Conservation (phyloP, 2,797 vertebrate genomes). For the Characodon lateralis region DNA sequence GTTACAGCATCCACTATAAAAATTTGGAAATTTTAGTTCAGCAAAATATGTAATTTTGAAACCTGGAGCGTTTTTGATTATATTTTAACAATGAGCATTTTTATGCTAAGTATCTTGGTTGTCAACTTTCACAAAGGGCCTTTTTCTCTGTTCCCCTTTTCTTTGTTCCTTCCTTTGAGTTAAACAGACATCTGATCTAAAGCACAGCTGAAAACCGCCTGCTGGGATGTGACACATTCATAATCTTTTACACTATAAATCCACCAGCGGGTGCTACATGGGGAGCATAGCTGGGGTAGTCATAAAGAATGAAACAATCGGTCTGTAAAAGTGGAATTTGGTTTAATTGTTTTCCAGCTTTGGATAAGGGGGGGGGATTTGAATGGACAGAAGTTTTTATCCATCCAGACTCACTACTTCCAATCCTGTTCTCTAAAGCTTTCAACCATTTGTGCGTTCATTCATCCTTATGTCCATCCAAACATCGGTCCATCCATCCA, state of each 20-base stretch:
- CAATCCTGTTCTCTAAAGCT: too few species aligned
- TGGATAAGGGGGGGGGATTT: background rate
- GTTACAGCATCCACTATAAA: background rate
- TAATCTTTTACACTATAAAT: conserved; percentile 36
- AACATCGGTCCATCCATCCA: background rate
- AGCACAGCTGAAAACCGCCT: conserved; percentile 41
- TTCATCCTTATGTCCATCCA: too few species aligned
- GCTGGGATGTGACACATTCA: conserved; percentile 25
- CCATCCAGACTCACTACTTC: too few species aligned
- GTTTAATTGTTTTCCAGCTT: background rate
- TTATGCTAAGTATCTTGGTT: background rate
- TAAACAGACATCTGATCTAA: conserved; percentile 44
- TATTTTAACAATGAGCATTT: background rate
- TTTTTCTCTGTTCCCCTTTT: conserved; percentile 31
- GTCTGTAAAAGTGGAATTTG: background rate
- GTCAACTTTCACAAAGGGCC: conserved; percentile 3
- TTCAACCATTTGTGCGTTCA: too few species aligned
- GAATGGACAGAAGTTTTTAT: too few species aligned
- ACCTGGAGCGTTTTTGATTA: background rate
- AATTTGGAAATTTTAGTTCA: background rate
- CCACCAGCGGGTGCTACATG: conserved; percentile 18
- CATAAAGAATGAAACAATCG: conserved; percentile 3
- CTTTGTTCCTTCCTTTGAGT: conserved; percentile 38
- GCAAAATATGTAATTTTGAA: background rate
- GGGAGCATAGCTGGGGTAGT: background rate